These are phyloP conservation scores for Elanus axillaris DNA, from an alignment of 2,113 vertebrate genomes.

Conservation along the genomic window DNA sequence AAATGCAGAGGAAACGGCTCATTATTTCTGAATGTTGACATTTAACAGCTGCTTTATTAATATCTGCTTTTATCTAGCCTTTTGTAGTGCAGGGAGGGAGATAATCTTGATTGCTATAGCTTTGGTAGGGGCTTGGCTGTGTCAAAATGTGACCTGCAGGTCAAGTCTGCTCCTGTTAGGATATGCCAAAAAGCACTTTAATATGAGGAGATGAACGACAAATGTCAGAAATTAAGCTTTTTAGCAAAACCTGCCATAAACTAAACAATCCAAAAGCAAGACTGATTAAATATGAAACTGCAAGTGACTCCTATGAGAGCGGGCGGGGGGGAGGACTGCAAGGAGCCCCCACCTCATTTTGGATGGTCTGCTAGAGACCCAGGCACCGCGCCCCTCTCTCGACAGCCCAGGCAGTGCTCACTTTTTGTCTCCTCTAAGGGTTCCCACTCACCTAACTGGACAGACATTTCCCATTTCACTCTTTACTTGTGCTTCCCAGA, in stretches of 20 bases:
- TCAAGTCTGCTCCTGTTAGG: background rate
- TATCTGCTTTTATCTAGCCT: background rate
- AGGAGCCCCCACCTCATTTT: background rate
- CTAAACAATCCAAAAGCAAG: background rate
- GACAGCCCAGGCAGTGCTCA: fast-evolving
- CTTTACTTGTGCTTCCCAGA: background rate
- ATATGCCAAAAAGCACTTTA: background rate
- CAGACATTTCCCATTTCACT: background rate
- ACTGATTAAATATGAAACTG: background rate
- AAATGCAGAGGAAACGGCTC: background rate
- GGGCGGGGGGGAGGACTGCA: background rate
- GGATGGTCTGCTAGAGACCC: background rate
- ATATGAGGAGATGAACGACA: background rate
- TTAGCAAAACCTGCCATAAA: background rate
- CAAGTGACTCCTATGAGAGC: background rate
- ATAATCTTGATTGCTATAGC: background rate
- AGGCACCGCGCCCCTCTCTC: background rate
- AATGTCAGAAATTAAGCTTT: background rate
- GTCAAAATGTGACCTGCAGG: background rate
- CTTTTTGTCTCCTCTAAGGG: background rate
- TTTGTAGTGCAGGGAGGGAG: background rate
- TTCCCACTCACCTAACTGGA: background rate
- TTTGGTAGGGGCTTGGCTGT: background rate
- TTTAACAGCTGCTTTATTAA: background rate
- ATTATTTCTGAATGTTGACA: background rate